These are phyloP conservation scores for Amphiura filiformis DNA, from an alignment of 35 echinoderm and acorn worm species.

Conservation along the genomic window DNA sequence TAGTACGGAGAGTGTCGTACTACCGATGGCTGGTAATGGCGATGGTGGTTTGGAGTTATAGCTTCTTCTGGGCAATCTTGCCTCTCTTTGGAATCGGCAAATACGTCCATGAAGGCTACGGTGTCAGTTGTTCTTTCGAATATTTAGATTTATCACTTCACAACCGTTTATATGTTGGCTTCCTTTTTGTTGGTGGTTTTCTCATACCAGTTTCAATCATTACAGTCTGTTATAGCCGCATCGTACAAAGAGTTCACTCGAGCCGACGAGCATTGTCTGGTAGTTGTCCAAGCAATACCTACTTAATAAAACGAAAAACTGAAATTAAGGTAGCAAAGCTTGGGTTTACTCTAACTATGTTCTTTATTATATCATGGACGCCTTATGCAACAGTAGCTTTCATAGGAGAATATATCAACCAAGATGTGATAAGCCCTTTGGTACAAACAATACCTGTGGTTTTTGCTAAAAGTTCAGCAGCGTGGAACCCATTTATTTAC, in stretches of 20 bases:
- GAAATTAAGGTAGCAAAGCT: conserved; percentile 78
- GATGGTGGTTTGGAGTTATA: conserved; percentile 68
- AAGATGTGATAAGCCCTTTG: neutral
- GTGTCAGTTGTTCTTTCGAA: conserved; percentile 82
- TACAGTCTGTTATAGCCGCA: conserved; percentile 63
- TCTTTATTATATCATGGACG: conserved; percentile 61
- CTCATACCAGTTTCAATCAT: conserved; percentile 51
- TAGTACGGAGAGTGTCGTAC: too few species aligned
- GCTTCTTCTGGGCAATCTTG: conserved; percentile 58
- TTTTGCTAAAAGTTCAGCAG: conserved; percentile 74
- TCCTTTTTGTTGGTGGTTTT: conserved; percentile 63
- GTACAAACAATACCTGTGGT: conserved; percentile 44
- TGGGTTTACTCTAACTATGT: conserved; percentile 53
- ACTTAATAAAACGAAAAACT: neutral
- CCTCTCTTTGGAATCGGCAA: conserved; percentile 69
- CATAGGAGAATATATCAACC: conserved; percentile 39
- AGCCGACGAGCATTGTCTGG: conserved; percentile 37
- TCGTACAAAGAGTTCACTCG: conserved; percentile 32
- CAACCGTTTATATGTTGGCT: conserved; percentile 42
- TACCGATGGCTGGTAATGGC: too few species aligned
- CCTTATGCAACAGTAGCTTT: conserved; percentile 76
- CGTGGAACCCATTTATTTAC: conserved; percentile 89
- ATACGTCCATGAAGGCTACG: conserved; percentile 82
- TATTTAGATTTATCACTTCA: conserved; percentile 53
- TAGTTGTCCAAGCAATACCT: neutral